Evolutionary conservation across 2,113 vertebrate genomes (phyloP).

Genomic region (Brachionichthys hirsutus): DNA sequence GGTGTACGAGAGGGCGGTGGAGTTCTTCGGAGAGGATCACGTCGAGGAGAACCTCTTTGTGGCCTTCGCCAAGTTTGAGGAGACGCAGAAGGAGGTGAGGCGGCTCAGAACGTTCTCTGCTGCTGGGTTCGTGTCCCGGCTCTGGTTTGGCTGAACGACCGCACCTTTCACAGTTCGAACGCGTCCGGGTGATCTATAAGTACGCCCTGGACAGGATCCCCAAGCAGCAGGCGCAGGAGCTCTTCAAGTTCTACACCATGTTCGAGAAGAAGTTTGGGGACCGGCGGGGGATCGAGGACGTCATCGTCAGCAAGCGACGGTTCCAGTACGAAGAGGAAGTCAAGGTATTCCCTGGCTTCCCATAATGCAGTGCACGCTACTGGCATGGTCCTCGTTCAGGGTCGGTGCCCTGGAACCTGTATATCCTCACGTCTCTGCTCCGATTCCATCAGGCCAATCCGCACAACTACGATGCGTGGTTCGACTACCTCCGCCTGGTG

Average conservation of each 20-base stretch:
- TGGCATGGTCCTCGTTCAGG: too few relatives aligned
- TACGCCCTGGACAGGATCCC: conserved; percentile 94
- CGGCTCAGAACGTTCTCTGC: too few relatives aligned
- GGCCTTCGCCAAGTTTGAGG: conserved; percentile 94
- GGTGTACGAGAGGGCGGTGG: conserved; percentile 90
- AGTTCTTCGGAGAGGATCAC: conserved; percentile 94
- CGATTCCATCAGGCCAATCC: conserved; percentile 95
- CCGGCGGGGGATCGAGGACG: conserved; percentile 94
- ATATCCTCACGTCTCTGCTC: too few relatives aligned
- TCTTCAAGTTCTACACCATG: conserved; percentile 97
- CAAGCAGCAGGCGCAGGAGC: conserved; percentile 93
- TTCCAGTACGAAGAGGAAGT: conserved; percentile 99
- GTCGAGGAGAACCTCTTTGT: conserved; percentile 92
- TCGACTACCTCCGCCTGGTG: conserved; percentile 93
- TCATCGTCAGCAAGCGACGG: conserved; percentile 94
- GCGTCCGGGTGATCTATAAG: conserved; percentile 95
- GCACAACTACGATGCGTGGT: conserved; percentile 98
- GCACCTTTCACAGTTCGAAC: conserved; percentile 85
- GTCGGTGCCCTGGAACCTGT: too few relatives aligned
- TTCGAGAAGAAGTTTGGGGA: conserved; percentile 99
- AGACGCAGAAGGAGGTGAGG: conserved; percentile 93
- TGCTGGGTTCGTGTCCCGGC: neutral
- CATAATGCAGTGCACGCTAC: too few relatives aligned
- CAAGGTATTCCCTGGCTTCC: conserved; percentile 78
- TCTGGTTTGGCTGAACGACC: neutral